phyloP scores from a whole-genome alignment of 2,888 invertebrate genomes.

The Troides oblongomaculatus region DNA sequence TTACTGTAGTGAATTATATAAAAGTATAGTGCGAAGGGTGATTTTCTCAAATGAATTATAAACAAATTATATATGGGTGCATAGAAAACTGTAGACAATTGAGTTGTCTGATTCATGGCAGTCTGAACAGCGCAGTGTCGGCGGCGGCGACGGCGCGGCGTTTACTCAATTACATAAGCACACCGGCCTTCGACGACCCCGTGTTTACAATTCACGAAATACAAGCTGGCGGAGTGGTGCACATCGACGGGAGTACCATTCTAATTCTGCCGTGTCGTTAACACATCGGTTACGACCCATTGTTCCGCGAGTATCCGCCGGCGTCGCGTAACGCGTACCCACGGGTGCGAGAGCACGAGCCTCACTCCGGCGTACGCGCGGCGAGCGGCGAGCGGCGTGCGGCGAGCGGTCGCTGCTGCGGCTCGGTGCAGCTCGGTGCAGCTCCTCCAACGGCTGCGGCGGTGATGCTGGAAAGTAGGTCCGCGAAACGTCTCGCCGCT shows the following conservation, averaged over 20 bases:
- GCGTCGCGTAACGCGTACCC: too few relatives aligned
- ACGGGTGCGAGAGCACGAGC: too few relatives aligned
- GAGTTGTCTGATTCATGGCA: slow-evolving; percentile 15
- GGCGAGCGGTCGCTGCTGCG: neutral
- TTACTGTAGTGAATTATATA: neutral
- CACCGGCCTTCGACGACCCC: slow-evolving; percentile 8
- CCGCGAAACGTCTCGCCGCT: slow-evolving; percentile 31
- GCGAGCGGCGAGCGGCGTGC: neutral
- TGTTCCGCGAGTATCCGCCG: slow-evolving; percentile 38
- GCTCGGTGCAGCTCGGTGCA: neutral
- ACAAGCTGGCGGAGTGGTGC: slow-evolving; percentile 13
- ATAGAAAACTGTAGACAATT: slow-evolving; percentile 30
- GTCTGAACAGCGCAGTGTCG: slow-evolving; percentile 22
- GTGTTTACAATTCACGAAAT: slow-evolving; percentile 17
- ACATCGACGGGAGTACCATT: slow-evolving; percentile 19
- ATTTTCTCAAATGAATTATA: slow-evolving; percentile 36
- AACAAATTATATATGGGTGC: slow-evolving; percentile 32
- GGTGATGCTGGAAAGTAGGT: slow-evolving; percentile 39
- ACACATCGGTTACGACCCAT: slow-evolving; percentile 47
- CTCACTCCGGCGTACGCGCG: neutral
- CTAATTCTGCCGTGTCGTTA: slow-evolving; percentile 34
- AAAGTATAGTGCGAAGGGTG: slow-evolving; percentile 13
- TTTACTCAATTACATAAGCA: slow-evolving; percentile 17
- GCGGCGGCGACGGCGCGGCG: slow-evolving; percentile 13
- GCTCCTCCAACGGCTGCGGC: neutral